A percentile compares a stretch with the other conserved stretches of the same genome.
phyloP scores from a whole-genome alignment of 1,140 invertebrate genomes.

The Danaus plexippus region DNA sequence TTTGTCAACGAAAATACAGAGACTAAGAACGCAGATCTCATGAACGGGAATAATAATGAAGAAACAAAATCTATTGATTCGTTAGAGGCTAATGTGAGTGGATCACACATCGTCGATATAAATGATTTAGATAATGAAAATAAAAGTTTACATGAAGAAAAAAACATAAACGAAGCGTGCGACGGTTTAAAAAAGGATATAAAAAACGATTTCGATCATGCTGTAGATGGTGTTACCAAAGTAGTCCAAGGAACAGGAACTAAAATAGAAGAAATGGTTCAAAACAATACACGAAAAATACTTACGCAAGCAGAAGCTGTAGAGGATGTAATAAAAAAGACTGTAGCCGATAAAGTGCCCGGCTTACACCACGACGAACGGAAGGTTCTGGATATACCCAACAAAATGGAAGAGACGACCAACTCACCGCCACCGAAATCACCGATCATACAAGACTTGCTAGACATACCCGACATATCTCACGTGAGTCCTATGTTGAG shows the following conservation, averaged over 20 bases:
- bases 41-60: constrained; percentile 47
- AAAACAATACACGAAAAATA: constrained; percentile 31
- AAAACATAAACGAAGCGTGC: constrained; percentile 41
- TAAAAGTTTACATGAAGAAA: constrained; percentile 42
- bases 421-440: constrained; percentile 60
- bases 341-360: constrained; percentile 31
- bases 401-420: constrained; percentile 45
- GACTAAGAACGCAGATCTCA: constrained; percentile 26
- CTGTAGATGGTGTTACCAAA: constrained; percentile 30
- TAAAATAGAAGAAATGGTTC: constrained; percentile 32
- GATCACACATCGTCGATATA: constrained; percentile 66
- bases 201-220: constrained; percentile 23
- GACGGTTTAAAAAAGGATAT: constrained; percentile 14
- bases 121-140: constrained; percentile 61
- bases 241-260: constrained; percentile 26
- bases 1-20: constrained; percentile 45
- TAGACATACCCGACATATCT: constrained; percentile 56
- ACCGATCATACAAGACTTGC: constrained; percentile 51
- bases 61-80: constrained; percentile 61
- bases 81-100: constrained; percentile 63
- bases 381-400: constrained; percentile 43
- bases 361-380: constrained; percentile 38
- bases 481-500: constrained; percentile 61
- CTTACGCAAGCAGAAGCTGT: constrained; percentile 42
- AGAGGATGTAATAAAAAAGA: constrained; percentile 49